These are phyloP conservation scores for Rhamnusium bicolor DNA, from an alignment of 2,888 invertebrate species.

Conservation along the genomic window DNA sequence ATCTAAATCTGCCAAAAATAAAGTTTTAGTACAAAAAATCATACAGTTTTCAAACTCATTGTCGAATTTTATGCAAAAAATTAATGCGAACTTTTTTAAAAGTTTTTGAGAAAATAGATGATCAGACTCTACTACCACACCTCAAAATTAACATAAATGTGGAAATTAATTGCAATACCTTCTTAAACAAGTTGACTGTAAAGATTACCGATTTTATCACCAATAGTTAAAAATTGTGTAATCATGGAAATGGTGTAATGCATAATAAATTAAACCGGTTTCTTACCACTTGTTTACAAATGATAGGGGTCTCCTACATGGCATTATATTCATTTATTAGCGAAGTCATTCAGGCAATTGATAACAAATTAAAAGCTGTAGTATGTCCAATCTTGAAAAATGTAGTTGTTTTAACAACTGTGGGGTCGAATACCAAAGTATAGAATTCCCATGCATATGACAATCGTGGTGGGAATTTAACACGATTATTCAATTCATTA, in stretches of 20 bases:
- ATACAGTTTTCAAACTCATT: no score
- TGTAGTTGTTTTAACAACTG: conserved; percentile 7
- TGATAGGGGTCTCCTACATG: conserved; percentile 16
- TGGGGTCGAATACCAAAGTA: conserved; percentile 5
- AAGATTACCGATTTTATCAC: not conserved
- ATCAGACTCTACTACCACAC: no score
- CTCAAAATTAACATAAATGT: no score
- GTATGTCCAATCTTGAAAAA: conserved; percentile 2
- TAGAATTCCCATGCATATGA: not conserved
- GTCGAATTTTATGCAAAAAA: no score
- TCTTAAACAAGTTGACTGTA: not conserved
- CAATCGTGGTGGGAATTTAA: not conserved
- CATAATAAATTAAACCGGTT: conserved; percentile 9
- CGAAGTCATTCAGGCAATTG: conserved; percentile 13
- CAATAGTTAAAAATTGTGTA: not conserved
- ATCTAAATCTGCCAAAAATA: no score
- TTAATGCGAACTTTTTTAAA: no score
- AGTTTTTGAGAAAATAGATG: no score
- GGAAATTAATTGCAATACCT: no score
- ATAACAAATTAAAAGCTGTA: conserved; percentile 15
- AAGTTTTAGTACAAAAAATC: no score
- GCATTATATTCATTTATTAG: conserved; percentile 17
- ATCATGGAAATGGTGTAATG: not conserved
- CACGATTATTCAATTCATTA: conserved; percentile 11
- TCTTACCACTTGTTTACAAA: conserved; percentile 5